These are phyloP conservation scores for Oncorhynchus nerka DNA, from an alignment of 2,113 vertebrate species.

Conservation along the genomic window DNA sequence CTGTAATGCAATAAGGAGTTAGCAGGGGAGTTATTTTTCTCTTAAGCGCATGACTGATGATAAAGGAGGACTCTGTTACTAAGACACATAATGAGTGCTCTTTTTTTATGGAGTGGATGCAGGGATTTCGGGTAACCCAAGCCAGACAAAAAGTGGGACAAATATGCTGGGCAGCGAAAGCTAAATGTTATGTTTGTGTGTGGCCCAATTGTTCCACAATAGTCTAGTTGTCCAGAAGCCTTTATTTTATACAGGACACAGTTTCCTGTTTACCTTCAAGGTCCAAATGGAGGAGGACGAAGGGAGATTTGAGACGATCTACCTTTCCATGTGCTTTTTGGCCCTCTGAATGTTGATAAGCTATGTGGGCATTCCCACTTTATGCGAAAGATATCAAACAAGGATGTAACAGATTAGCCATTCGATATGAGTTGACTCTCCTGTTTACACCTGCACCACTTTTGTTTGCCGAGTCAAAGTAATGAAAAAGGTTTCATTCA, in stretches of 20 bases:
- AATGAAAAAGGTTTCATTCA: no score
- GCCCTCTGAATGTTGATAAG: neutral
- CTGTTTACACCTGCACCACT: neutral
- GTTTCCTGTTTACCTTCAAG: neutral
- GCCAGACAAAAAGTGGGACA: neutral
- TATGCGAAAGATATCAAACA: neutral
- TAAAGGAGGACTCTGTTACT: constrained; percentile 44
- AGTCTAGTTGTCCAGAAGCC: neutral
- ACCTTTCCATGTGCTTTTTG: neutral
- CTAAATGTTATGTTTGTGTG: neutral
- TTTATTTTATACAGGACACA: neutral
- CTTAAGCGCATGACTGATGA: constrained; percentile 40
- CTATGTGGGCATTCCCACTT: neutral
- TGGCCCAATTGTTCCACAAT: neutral
- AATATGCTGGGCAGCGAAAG: neutral
- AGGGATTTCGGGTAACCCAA: neutral
- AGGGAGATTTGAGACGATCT: neutral
- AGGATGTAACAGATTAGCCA: neutral
- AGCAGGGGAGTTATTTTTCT: neutral
- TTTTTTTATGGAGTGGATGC: constrained; percentile 9
- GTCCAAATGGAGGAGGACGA: neutral
- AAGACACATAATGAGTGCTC: constrained; percentile 46
- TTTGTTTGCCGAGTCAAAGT: neutral
- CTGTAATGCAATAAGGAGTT: constrained; percentile 14
- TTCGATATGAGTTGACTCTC: neutral